Evolutionary conservation across 2,888 invertebrate species (phyloP).

Genomic region (Drosophila subsilvestris): DNA sequence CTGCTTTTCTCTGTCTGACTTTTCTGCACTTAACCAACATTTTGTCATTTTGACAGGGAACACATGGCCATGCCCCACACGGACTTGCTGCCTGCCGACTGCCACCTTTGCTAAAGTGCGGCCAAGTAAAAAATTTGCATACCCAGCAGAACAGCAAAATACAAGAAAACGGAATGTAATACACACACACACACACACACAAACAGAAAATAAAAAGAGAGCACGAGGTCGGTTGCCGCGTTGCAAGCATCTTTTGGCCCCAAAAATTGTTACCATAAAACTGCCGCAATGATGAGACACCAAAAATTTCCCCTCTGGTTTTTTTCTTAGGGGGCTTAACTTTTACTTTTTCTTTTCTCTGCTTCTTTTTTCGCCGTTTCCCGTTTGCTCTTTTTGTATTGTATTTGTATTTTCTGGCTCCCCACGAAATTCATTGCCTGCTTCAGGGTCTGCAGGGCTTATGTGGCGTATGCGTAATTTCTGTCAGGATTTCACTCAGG

Average conservation of each 20-base stretch:
- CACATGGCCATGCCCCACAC: slow-evolving; percentile 29
- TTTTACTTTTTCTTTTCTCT: slow-evolving; percentile 45
- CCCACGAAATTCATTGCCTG: slow-evolving; percentile 22
- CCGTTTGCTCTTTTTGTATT: neutral
- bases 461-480: slow-evolving; percentile 34
- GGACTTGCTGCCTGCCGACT: slow-evolving; percentile 8
- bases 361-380: neutral
- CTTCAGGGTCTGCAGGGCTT: slow-evolving; percentile 12
- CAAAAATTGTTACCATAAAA: slow-evolving; percentile 58
- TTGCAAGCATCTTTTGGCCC: slow-evolving; percentile 58
- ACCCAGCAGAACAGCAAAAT: slow-evolving; percentile 41
- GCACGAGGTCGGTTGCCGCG: neutral
- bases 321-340: slow-evolving; percentile 27
- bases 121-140: slow-evolving; percentile 74
- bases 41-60: slow-evolving; percentile 75
- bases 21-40: slow-evolving; percentile 67
- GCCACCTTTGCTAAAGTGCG: slow-evolving; percentile 52
- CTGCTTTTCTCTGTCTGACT: slow-evolving; percentile 30
- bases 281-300: slow-evolving; percentile 64
- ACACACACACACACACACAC: slow-evolving; percentile 18
- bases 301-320: slow-evolving; percentile 27
- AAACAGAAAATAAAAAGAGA: slow-evolving; percentile 9
- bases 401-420: slow-evolving; percentile 6
- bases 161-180: slow-evolving; percentile 40
- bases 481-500: slow-evolving; percentile 9